Evolutionary conservation across 2,888 invertebrate species (phyloP).

Genomic region (Steinernema scapterisci): DNA sequence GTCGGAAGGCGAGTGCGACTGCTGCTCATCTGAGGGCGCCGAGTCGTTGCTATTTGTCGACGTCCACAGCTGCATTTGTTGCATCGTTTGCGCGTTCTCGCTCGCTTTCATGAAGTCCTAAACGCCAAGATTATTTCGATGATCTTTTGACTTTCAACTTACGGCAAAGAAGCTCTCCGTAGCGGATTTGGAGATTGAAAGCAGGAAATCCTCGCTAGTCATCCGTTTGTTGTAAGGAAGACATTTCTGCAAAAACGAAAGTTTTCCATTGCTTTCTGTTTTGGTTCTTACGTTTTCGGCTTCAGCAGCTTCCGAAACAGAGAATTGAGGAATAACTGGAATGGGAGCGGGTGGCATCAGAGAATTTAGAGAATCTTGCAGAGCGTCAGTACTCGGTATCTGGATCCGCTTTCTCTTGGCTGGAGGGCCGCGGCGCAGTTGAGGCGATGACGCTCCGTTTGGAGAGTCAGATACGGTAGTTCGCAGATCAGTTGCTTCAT

Average conservation of each 20-base stretch:
- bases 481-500: conserved; percentile 3
- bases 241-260: neutral
- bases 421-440: neutral
- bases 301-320: no score
- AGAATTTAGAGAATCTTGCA: neutral
- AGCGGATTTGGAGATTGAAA: conserved; percentile 34
- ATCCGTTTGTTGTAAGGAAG: conserved; percentile 39
- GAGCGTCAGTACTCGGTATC: neutral
- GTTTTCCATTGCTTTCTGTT: neutral
- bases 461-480: neutral
- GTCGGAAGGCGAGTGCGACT: conserved; percentile 13
- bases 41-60: conserved; percentile 23
- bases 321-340: neutral
- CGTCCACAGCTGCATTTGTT: conserved; percentile 9
- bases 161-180: conserved; percentile 8
- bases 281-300: no score
- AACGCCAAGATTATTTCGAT: neutral
- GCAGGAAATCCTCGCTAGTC: conserved; percentile 49
- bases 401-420: neutral
- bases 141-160: neutral
- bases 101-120: conserved; percentile 23
- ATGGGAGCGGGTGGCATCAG: neutral
- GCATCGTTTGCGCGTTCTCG: neutral
- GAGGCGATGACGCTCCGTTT: neutral
- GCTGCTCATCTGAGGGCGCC: conserved; percentile 17